Evolutionary conservation across 2,113 vertebrate genomes (phyloP).

Genomic region (Menidia beryllina): DNA sequence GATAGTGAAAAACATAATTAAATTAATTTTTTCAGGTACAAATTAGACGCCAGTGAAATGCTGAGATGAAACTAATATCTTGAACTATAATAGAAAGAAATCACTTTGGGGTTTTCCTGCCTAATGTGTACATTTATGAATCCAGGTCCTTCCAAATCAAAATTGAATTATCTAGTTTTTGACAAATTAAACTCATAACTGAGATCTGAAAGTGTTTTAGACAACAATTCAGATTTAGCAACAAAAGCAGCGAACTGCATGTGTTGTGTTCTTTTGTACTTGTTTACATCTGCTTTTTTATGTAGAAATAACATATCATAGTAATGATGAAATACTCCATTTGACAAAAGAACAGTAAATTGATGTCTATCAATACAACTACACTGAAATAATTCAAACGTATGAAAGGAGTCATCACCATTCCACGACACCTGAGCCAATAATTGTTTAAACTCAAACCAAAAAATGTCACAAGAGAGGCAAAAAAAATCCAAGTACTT

Average conservation of each 20-base stretch:
- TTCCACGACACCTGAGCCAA: too few species aligned
- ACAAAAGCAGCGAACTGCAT: neutral
- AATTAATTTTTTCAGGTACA: neutral
- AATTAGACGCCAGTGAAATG: neutral
- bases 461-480: too few species aligned
- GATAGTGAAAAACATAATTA: neutral
- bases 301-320: too few species aligned
- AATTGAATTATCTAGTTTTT: neutral
- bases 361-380: too few species aligned
- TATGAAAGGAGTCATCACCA: too few species aligned
- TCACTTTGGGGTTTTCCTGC: neutral
- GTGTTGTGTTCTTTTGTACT: too few species aligned
- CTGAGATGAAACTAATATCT: neutral
- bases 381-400: too few species aligned
- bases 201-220: constrained; percentile 6
- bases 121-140: neutral
- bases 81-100: neutral
- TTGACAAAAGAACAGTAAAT: too few species aligned
- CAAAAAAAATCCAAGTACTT: too few species aligned
- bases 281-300: too few species aligned
- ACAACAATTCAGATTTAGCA: neutral
- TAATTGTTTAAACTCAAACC: too few species aligned
- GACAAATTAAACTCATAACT: constrained; percentile 10
- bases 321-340: too few species aligned
- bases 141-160: neutral